Percentiles rank a stretch among this genome's conserved stretches.
Evolutionary conservation across 23 tunicate genomes (phyloP).

Genomic region (Styela clava): DNA sequence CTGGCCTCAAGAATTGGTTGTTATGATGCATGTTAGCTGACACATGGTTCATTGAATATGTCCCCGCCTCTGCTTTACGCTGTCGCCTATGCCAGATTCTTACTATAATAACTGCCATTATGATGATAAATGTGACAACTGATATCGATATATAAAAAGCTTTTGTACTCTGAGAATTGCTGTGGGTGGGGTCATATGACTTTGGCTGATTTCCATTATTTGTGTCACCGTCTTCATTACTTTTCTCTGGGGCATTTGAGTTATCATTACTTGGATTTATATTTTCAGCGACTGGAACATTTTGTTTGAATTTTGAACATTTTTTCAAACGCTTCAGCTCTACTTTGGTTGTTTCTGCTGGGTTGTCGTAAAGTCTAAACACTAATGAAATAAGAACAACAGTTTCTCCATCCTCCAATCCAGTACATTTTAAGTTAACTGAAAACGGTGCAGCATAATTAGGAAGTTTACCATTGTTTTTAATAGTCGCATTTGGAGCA

Average conservation of each 20-base stretch:
- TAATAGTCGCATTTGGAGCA: not conserved
- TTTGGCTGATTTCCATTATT: not conserved
- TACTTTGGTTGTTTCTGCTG: constrained; percentile 8
- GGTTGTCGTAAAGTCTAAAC: constrained; percentile 3
- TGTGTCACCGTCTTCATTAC: not conserved
- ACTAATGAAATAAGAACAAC: constrained; percentile 34
- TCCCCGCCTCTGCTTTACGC: constrained; percentile 7
- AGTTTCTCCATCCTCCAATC: constrained; percentile 36
- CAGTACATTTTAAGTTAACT: constrained; percentile 47
- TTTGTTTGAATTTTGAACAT: constrained; percentile 34
- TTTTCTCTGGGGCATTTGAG: not conserved
- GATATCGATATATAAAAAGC: constrained; percentile 81
- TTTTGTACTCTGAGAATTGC: constrained; percentile 43
- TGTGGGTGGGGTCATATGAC: not conserved
- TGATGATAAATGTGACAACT: constrained; percentile 44
- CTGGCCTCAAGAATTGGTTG: constrained; percentile 76
- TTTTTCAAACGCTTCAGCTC: constrained; percentile 52
- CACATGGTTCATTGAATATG: constrained; percentile 15
- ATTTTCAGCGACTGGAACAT: not conserved
- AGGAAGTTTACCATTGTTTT: constrained; percentile 41
- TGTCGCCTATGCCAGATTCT: constrained; percentile 45
- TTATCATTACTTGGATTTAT: not conserved
- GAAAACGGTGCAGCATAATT: constrained; percentile 7
- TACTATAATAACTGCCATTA: constrained; percentile 41
- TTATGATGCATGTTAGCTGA: constrained; percentile 25